Evolutionary conservation across 2,113 vertebrate species (phyloP).

Genomic region (Scomber japonicus): DNA sequence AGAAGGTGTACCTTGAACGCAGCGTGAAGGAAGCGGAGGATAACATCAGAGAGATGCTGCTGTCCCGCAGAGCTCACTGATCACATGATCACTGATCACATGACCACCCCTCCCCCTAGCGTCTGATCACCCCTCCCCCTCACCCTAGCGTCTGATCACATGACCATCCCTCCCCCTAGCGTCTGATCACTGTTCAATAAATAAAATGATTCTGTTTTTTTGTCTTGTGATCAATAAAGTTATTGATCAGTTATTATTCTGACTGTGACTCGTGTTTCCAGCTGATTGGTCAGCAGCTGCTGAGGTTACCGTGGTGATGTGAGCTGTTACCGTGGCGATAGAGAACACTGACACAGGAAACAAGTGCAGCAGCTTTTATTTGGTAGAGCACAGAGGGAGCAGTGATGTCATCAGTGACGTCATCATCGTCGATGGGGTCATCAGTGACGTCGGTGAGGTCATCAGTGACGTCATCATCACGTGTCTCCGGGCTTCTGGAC

Average conservation of each 20-base stretch:
- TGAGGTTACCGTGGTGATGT: slow-evolving; percentile 5
- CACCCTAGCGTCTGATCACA: no score
- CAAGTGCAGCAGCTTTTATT: slow-evolving; percentile 22
- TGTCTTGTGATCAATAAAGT: no score
- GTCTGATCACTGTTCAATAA: no score
- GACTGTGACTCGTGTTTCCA: no score
- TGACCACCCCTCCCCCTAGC: no score
- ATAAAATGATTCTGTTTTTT: no score
- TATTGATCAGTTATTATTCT: no score
- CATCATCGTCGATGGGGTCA: background rate
- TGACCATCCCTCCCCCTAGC: no score
- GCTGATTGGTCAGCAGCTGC: background rate
- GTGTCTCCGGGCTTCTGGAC: slow-evolving; percentile 89
- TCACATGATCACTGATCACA: no score
- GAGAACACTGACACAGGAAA: background rate
- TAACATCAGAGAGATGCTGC: slow-evolving; percentile 97
- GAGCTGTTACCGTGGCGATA: slow-evolving; percentile 3
- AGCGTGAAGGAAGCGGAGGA: slow-evolving; percentile 97
- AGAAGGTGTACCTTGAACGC: slow-evolving; percentile 94
- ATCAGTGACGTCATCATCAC: background rate
- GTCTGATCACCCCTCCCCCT: no score
- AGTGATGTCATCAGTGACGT: slow-evolving; percentile 37
- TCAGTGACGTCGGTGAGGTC: background rate
- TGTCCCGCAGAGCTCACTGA: slow-evolving; percentile 93
- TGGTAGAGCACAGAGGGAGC: background rate